Conservation (phyloP, 2,113 vertebrate genomes). For the Anser brachyrhynchus region DNA sequence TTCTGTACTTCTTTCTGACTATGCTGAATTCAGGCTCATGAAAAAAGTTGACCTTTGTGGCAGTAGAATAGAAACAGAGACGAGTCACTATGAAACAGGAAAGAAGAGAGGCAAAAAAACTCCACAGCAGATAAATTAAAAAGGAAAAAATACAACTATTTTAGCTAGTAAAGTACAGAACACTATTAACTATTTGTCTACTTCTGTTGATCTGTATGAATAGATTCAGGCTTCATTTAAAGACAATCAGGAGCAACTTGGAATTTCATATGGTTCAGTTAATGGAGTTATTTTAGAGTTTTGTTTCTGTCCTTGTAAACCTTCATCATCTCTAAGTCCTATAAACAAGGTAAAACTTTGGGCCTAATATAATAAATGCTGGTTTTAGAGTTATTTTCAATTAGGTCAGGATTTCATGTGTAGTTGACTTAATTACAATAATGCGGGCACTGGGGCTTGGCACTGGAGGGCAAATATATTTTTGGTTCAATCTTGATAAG, state of each 20-base stretch:
- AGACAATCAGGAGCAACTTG: not conserved
- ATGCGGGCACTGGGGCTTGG: not conserved
- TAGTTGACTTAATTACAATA: conserved; percentile 3
- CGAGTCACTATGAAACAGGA: not conserved
- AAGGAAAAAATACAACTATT: not conserved
- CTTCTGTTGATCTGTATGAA: not conserved
- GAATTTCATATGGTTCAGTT: not conserved
- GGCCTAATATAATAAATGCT: not conserved
- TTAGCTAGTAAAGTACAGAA: not conserved
- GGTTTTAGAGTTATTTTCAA: not conserved
- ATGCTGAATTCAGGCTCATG: not conserved
- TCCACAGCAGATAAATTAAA: not conserved
- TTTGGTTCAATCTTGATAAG: conserved; percentile 20
- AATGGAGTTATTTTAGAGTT: not conserved
- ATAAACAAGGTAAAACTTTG: not conserved
- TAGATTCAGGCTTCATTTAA: not conserved
- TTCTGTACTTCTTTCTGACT: conserved; percentile 30
- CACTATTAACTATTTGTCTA: not conserved
- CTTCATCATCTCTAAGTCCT: not conserved
- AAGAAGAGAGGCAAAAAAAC: not conserved
- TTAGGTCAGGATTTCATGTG: not conserved
- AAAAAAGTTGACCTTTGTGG: conserved; percentile 20
- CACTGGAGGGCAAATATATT: conserved; percentile 20
- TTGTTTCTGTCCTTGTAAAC: not conserved
- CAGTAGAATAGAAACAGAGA: not conserved